These are phyloP conservation scores for Perognathus longimembris DNA, from an alignment of 2,113 vertebrate genomes.

Conservation along the genomic window DNA sequence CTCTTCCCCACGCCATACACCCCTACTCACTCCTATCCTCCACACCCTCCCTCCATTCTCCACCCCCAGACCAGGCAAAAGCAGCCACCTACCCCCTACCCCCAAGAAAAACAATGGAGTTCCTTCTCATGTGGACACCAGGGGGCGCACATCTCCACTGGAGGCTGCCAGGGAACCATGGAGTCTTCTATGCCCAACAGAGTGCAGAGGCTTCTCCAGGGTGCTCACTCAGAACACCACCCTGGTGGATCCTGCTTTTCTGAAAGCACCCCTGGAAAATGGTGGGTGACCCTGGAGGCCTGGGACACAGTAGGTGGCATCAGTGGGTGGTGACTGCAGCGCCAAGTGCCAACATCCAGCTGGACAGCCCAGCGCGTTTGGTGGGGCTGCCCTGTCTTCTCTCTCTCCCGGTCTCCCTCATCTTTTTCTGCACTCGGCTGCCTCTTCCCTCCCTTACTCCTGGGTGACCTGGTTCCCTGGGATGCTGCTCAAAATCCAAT, in stretches of 20 bases:
- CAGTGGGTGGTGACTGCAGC: too few species aligned
- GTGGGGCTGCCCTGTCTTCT: background rate
- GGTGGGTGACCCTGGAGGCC: too few species aligned
- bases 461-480: background rate
- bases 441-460: background rate
- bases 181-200: background rate
- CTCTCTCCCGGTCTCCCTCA: background rate
- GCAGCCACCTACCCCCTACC: background rate
- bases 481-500: background rate
- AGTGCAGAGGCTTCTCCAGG: too few species aligned
- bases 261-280: background rate
- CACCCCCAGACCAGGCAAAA: background rate
- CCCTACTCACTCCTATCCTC: background rate
- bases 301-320: rapidly evolving
- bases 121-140: slow-evolving; percentile 15
- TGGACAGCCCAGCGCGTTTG: too few species aligned
- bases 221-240: background rate
- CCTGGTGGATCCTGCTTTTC: background rate
- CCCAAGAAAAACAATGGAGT: background rate
- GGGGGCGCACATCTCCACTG: background rate
- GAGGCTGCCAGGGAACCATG: background rate
- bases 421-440: background rate
- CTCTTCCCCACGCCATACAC: background rate
- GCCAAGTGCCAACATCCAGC: too few species aligned
- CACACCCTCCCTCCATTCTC: background rate